phyloP scores from a whole-genome alignment of 2,797 vertebrate genomes.

The Parotocinclus haroldoi region DNA sequence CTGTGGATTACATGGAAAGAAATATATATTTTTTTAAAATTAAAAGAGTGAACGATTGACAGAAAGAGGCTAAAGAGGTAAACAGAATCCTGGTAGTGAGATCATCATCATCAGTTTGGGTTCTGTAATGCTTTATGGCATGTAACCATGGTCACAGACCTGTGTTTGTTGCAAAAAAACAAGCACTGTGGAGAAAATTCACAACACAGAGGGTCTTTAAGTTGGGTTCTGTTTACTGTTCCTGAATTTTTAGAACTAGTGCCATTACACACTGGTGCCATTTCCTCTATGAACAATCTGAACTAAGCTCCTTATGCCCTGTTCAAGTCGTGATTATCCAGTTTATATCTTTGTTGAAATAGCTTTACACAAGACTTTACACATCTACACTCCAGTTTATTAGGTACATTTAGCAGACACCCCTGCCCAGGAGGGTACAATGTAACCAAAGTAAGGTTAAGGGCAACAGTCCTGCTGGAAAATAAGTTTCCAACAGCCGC shows the following conservation, averaged over 20 bases:
- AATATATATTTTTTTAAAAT: slow-evolving; percentile 11
- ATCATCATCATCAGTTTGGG: slow-evolving; percentile 37
- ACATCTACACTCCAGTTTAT: no score
- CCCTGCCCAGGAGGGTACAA: no score
- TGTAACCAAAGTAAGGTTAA: no score
- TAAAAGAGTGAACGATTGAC: slow-evolving; percentile 13
- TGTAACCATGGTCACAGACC: slow-evolving; percentile 50
- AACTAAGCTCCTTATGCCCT: no score
- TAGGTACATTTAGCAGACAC: no score
- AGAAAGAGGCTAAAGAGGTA: slow-evolving; percentile 34
- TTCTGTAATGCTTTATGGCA: slow-evolving; percentile 33
- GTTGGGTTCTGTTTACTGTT: slow-evolving; percentile 20
- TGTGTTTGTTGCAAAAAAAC: slow-evolving; percentile 52
- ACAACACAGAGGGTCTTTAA: slow-evolving; percentile 26
- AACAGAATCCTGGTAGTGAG: slow-evolving; percentile 40
- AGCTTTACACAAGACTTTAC: no score
- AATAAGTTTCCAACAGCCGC: no score
- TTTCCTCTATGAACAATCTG: no score
- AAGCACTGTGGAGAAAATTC: slow-evolving; percentile 29
- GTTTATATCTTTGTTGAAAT: no score
- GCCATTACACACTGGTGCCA: no score
- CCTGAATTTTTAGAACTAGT: not conserved
- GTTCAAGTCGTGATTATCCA: no score
- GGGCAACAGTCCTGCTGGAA: no score
- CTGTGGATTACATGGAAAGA: slow-evolving; percentile 12